Conservation (phyloP, 2,888 invertebrate species). For the Volucella bombylans region DNA sequence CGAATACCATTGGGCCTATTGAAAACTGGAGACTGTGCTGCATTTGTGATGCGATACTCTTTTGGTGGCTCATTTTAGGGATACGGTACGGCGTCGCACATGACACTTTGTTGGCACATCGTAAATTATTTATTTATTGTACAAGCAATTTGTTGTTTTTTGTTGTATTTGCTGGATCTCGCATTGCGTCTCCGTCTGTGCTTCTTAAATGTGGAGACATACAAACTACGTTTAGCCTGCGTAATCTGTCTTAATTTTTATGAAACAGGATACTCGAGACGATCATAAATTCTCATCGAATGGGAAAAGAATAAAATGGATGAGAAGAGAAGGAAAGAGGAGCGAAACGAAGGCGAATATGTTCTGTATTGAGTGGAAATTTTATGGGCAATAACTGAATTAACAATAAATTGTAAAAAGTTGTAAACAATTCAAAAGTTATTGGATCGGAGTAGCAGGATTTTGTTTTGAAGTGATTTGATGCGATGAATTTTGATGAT, state of each 20-base stretch:
- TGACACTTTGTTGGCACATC: slow-evolving; percentile 73
- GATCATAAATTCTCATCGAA: slow-evolving; percentile 71
- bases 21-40: background rate
- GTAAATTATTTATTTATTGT: slow-evolving; percentile 73
- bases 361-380: slow-evolving; percentile 49
- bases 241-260: slow-evolving; percentile 66
- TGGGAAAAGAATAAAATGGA: slow-evolving; percentile 28
- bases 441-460: slow-evolving; percentile 11
- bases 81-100: slow-evolving; percentile 63
- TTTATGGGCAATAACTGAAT: slow-evolving; percentile 50
- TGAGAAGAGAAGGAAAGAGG: background rate
- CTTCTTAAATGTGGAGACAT: slow-evolving; percentile 18
- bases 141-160: slow-evolving; percentile 45
- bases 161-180: slow-evolving; percentile 10
- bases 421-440: slow-evolving; percentile 55
- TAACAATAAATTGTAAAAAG: slow-evolving; percentile 62
- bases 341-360: slow-evolving; percentile 16
- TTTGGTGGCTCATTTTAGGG: slow-evolving; percentile 68
- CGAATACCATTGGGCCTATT: background rate
- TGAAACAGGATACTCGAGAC: slow-evolving; percentile 72
- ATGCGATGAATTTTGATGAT: slow-evolving; percentile 23
- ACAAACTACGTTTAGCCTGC: slow-evolving; percentile 41
- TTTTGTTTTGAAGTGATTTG: background rate
- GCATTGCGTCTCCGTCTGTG: background rate
- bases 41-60: slow-evolving; percentile 51